Conservation (phyloP, 1,140 invertebrate genomes). For the Adoxophyes honmai region DNA sequence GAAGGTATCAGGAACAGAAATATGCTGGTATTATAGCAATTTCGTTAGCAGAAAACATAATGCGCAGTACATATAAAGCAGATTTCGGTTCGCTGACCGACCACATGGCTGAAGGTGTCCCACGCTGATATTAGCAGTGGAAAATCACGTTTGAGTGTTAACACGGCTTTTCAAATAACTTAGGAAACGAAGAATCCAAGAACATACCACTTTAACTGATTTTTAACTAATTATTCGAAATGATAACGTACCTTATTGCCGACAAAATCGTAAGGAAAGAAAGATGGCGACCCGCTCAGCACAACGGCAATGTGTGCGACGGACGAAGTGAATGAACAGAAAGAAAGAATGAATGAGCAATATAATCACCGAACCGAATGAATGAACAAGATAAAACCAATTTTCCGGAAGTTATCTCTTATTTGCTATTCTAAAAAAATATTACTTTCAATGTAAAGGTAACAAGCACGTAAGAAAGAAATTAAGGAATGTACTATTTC, state of each 20-base stretch:
- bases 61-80: constrained; percentile 60
- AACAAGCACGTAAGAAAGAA: no score
- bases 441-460: no score
- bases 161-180: neutral
- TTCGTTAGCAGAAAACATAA: constrained; percentile 50
- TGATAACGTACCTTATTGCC: constrained; percentile 60
- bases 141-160: neutral
- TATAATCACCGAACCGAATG: constrained; percentile 29
- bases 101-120: constrained; percentile 55
- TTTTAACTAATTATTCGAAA: constrained; percentile 34
- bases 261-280: constrained; percentile 65
- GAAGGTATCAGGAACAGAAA: no score
- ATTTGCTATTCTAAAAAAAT: constrained; percentile 1
- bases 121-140: constrained; percentile 17
- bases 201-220: constrained; percentile 20
- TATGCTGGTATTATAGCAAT: neutral
- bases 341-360: no score
- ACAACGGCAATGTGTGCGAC: constrained; percentile 19
- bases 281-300: constrained; percentile 50
- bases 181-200: constrained; percentile 16
- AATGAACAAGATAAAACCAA: constrained; percentile 16
- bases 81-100: constrained; percentile 36
- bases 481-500: no score
- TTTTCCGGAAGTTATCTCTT: constrained; percentile 6
- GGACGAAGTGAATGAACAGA: constrained; percentile 34